Conservation (phyloP, 2,888 invertebrate species). For the Macrophya alboannulata region DNA sequence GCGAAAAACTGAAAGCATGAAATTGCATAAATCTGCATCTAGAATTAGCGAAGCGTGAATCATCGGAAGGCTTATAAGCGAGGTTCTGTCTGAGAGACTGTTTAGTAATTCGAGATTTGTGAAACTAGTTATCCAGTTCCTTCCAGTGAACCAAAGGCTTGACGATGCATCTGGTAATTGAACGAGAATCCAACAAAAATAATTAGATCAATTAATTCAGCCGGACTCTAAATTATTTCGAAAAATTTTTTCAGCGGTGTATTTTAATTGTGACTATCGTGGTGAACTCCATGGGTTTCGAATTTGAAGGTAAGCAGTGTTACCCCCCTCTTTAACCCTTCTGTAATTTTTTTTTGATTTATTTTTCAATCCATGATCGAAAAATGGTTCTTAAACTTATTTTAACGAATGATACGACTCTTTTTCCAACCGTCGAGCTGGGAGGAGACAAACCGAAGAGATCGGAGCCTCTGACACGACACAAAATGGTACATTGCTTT, state of each 20-base stretch:
- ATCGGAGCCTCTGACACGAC: conserved; percentile 60
- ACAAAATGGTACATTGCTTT: conserved; percentile 62
- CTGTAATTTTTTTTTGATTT: neutral
- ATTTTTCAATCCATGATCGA: neutral
- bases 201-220: neutral
- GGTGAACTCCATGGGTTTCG: conserved; percentile 17
- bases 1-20: conserved; percentile 55
- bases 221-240: neutral
- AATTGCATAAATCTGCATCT: conserved; percentile 49
- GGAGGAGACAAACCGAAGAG: conserved; percentile 52
- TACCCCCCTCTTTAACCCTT: neutral
- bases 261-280: conserved; percentile 34
- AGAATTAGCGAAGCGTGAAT: conserved; percentile 26
- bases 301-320: conserved; percentile 50
- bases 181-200: neutral
- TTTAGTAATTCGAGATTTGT: conserved; percentile 53
- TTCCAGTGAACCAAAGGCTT: neutral
- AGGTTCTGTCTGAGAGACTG: conserved; percentile 19
- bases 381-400: neutral
- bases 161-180: conserved; percentile 37
- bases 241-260: conserved; percentile 27
- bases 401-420: conserved; percentile 35
- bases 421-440: conserved; percentile 56
- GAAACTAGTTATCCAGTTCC: neutral
- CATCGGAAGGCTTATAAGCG: conserved; percentile 55